A percentile compares a stretch with the other conserved stretches of the same genome.
Conservation (phyloP, 2,888 invertebrate species). For the Pediacus dermestoides region DNA sequence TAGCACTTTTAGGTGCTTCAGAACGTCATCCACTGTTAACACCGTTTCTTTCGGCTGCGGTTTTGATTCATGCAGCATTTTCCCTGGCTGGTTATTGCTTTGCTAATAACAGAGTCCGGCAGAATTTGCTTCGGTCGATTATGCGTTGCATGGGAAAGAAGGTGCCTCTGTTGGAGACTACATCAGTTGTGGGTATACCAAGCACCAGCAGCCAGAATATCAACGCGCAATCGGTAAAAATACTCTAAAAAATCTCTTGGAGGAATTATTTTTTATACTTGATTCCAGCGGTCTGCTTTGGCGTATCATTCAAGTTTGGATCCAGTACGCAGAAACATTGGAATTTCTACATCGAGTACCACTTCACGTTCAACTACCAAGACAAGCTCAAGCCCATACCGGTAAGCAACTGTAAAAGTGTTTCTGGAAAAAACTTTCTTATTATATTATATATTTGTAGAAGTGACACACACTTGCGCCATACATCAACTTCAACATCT, state of each 20-base stretch:
- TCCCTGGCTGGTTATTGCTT: conserved; percentile 84
- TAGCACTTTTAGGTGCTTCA: conserved; percentile 74
- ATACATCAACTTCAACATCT: conserved; percentile 82
- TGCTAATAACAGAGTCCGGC: conserved; percentile 78
- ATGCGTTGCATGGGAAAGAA: conserved; percentile 77
- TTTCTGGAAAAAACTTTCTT: too few species aligned
- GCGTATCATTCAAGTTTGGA: conserved; percentile 72
- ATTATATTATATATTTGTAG: conserved; percentile 46
- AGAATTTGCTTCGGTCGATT: conserved; percentile 66
- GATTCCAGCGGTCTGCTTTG: conserved; percentile 67
- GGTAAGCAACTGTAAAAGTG: conserved; percentile 49
- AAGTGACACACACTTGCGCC: conserved; percentile 78
- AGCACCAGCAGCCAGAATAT: conserved; percentile 77
- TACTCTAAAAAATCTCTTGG: too few species aligned
- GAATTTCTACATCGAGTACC: conserved; percentile 92
- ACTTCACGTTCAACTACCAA: conserved; percentile 93
- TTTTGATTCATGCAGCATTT: conserved; percentile 76
- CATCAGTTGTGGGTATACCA: conserved; percentile 59
- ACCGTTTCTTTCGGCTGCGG: conserved; percentile 72
- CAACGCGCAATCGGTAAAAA: conserved; percentile 57
- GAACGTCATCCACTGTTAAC: conserved; percentile 70
- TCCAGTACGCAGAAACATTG: conserved; percentile 71
- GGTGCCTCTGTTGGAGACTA: conserved; percentile 73
- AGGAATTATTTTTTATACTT: conserved; percentile 12
- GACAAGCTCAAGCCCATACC: conserved; percentile 89